These are phyloP conservation scores for Ctenopoma kingsleyae DNA, from an alignment of 2,797 vertebrate species.

Conservation along the genomic window DNA sequence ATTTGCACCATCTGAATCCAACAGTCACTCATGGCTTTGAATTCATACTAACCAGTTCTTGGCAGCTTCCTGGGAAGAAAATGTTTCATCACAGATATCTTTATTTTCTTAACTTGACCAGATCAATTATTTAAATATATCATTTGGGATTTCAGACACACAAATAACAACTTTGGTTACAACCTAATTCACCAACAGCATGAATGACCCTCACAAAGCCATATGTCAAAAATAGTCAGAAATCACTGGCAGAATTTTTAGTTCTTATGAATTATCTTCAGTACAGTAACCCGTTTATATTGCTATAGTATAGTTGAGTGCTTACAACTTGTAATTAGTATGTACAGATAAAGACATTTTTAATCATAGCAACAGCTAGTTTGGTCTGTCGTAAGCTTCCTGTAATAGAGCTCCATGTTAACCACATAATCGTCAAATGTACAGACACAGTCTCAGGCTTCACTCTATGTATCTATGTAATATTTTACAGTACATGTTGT, in stretches of 20 bases:
- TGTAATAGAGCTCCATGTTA: background rate
- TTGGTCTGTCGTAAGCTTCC: background rate
- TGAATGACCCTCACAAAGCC: background rate
- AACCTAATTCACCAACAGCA: background rate
- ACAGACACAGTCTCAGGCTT: background rate
- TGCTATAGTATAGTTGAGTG: background rate
- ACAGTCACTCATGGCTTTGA: background rate
- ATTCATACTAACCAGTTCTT: background rate
- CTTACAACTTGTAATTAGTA: background rate
- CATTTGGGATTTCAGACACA: background rate
- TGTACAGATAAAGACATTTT: background rate
- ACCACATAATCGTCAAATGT: slow-evolving; percentile 1
- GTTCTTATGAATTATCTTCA: too few relatives aligned
- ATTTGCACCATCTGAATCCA: background rate
- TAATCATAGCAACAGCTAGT: background rate
- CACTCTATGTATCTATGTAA: background rate
- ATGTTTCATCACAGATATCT: too few relatives aligned
- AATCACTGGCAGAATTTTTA: too few relatives aligned
- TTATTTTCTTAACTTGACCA: background rate
- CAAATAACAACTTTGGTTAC: background rate
- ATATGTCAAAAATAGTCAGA: background rate
- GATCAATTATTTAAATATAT: background rate
- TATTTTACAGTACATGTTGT: background rate
- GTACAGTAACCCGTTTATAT: background rate
- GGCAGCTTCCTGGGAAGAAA: slow-evolving; percentile 5